A percentile compares a stretch with the other conserved stretches of the same genome.
Conservation (phyloP, 2,888 invertebrate genomes). For the Choreutis nemorana region DNA sequence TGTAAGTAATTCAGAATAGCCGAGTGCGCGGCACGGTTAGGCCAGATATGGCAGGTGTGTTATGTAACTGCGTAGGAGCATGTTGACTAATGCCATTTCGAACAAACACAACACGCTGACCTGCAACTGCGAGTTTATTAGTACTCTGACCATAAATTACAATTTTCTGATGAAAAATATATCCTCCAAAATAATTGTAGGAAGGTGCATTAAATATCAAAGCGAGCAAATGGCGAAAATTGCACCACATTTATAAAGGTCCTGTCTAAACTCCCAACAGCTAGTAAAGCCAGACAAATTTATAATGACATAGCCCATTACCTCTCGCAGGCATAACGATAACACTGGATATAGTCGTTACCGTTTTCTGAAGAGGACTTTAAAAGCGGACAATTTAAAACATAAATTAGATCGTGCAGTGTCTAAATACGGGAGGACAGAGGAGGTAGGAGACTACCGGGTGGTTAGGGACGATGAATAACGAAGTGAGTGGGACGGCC, state of each 20-base stretch:
- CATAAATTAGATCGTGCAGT: slow-evolving; percentile 62
- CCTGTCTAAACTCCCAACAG: slow-evolving; percentile 20
- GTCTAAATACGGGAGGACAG: slow-evolving; percentile 59
- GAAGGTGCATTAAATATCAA: slow-evolving; percentile 24
- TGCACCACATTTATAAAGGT: slow-evolving; percentile 32
- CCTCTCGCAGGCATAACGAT: slow-evolving; percentile 40
- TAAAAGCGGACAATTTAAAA: slow-evolving; percentile 53
- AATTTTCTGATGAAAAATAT: no score
- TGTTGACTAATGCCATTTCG: slow-evolving; percentile 46
- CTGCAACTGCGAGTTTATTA: no score
- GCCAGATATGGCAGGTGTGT: slow-evolving; percentile 64
- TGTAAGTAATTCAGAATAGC: slow-evolving; percentile 63
- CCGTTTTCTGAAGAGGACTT: slow-evolving; percentile 31
- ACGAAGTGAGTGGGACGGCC: slow-evolving; percentile 50
- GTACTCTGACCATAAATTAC: no score
- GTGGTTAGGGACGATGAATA: slow-evolving; percentile 57
- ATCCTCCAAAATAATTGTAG: no score
- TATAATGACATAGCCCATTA: slow-evolving; percentile 52
- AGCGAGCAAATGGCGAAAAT: slow-evolving; percentile 26
- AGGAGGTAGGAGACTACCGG: slow-evolving; percentile 55
- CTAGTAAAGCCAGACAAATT: slow-evolving; percentile 41
- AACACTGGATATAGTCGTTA: slow-evolving; percentile 47
- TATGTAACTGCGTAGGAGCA: slow-evolving; percentile 46
- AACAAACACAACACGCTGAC: slow-evolving; percentile 33
- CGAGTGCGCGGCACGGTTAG: slow-evolving; percentile 54